Base-by-base conservation (phyloP, 2,113 vertebrate genomes). In the Podilymbus podiceps region DNA sequence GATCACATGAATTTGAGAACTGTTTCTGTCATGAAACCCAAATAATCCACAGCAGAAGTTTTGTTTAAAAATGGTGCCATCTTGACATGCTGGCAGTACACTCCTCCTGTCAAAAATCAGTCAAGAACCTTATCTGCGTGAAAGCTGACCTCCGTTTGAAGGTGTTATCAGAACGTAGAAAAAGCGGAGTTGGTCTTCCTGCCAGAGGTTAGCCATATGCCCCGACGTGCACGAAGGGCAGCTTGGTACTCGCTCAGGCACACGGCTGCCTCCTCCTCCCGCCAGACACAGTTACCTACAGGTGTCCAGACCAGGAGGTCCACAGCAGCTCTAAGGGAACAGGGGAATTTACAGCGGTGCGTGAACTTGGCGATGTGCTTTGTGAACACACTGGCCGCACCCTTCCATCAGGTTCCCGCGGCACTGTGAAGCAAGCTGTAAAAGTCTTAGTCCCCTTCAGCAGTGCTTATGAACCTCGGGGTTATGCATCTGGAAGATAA, bases 211-310 rank as follows among this genome's bases (percentile, higher is more conserved):
- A 11, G 15, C 27, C 38, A 2, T 3, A 14, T 1, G 2, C 31
- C 44, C 13, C 1, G 25, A 42, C 0, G 1, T 3, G n/a, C 33
- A 15, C 0, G 15, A 40, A 40, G 15, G n/a, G n/a, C n/a, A 28
- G 28, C 56, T 20, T 5, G 23, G 8, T 8, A 8, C 47, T 24
- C 19, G 4, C 30, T 9, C 22, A 3, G 23, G 21, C 27, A 22
- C 27, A 6, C 2, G 3, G 8, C 28, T 49, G 20, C 49, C 66
- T n/a, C 49, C 31, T 27, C n/a, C 42, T 49, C 40, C 0, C 1
- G 7, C 28, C 33, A 40, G 49, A 23, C 20, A 24, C 1, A 4
- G 2, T 47, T 15, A 11, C 40, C 56, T 23, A 8, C 55, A 23
- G 12, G 27, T 2, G 8, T 18, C 22, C 56, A 23, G 23, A 11